phyloP scores from a whole-genome alignment of 2,888 invertebrate genomes.

The Apamea epomidion region DNA sequence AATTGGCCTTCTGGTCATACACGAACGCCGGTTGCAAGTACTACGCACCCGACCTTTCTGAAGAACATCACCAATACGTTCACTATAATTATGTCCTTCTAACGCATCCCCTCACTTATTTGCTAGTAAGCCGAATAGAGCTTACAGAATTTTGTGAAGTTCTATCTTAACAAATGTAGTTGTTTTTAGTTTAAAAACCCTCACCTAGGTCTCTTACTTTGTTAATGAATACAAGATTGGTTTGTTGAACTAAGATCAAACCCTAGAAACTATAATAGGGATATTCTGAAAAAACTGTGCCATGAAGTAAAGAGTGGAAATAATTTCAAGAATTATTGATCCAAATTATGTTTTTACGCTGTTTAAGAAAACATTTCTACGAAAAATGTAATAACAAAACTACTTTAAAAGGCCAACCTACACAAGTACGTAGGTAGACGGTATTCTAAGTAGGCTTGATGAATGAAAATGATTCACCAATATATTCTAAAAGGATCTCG shows the following conservation, averaged over 20 bases:
- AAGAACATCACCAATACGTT: no score
- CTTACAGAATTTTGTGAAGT: neutral
- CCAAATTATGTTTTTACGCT: neutral
- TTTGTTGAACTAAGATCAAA: neutral
- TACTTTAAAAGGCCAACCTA: slow-evolving; percentile 49
- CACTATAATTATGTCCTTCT: no score
- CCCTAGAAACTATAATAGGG: neutral
- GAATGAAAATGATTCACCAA: slow-evolving; percentile 89
- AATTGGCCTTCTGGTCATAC: no score
- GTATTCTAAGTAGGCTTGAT: slow-evolving; percentile 76
- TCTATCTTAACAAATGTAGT: neutral
- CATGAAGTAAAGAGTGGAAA: neutral
- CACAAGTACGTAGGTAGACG: slow-evolving; percentile 54
- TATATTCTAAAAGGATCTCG: slow-evolving; percentile 89
- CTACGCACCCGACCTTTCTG: no score
- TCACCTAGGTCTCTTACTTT: neutral
- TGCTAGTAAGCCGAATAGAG: neutral
- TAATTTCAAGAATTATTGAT: neutral
- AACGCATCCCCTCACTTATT: neutral
- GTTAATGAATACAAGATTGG: neutral
- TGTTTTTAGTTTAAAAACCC: neutral
- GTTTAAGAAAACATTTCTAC: slow-evolving; percentile 30
- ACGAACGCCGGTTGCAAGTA: no score
- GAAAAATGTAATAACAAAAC: slow-evolving; percentile 41
- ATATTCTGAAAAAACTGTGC: neutral